A percentile compares a stretch with the other conserved stretches of the same genome.
Conservation (phyloP, 2,888 invertebrate genomes). For the Melanchra persicariae region DNA sequence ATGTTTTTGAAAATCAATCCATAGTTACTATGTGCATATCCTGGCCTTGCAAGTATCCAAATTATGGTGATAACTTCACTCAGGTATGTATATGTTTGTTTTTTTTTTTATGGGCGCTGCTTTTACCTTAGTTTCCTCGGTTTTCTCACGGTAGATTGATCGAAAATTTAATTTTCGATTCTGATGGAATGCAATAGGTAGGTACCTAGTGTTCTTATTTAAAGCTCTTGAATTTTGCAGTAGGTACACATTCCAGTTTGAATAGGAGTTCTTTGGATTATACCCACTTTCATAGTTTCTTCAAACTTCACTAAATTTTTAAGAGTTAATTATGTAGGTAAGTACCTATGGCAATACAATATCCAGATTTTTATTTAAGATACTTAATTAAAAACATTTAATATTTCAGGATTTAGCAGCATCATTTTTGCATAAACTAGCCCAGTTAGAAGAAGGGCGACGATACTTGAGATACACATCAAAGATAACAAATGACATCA, state of each 20-base stretch:
- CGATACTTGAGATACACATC: constrained; percentile 84
- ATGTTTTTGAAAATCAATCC: constrained; percentile 82
- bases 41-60: constrained; percentile 79
- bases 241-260: background rate
- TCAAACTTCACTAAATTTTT: background rate
- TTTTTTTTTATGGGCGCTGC: background rate
- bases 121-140: background rate
- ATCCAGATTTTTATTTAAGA: too few species aligned
- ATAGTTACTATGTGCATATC: constrained; percentile 78
- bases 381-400: too few species aligned
- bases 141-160: too few species aligned
- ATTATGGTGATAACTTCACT: constrained; percentile 72
- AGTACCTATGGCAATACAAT: background rate
- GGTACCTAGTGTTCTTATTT: too few species aligned
- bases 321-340: background rate
- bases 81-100: constrained; percentile 70
- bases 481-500: constrained; percentile 82
- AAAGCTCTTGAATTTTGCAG: too few species aligned
- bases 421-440: constrained; percentile 76
- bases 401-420: constrained; percentile 80
- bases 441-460: constrained; percentile 82
- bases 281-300: background rate
- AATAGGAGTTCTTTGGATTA: background rate
- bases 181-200: too few species aligned
- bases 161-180: too few species aligned